Evolutionary conservation across 2,888 invertebrate species (phyloP), one percentile per base, ranked within the genome.

Genomic region (Camponotus fellah): DNA sequence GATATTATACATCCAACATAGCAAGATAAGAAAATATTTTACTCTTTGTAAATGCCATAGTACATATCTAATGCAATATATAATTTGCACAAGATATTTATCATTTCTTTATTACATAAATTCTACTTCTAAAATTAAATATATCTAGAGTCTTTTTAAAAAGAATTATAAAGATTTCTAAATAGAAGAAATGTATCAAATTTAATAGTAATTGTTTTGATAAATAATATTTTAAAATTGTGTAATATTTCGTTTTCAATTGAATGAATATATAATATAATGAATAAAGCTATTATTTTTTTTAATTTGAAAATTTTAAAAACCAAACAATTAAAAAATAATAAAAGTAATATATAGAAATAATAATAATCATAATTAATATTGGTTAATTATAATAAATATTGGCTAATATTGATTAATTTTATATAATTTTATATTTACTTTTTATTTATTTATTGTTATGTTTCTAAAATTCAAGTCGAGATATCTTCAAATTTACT

Each of bases 21-120:
- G 2, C 26, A 26, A 26, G 26, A 26, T 26, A 26, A 26, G 26
- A 26, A 26, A 26, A 26, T 26, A 26, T 26, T 26, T 26, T 26
- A 26, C 26, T 26, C 26, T 26, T 26, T 26, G 26, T 26, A 26
- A 26, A 26, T 26, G 26, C 26, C 2, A 40, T 9, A 43, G 12
- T 43, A 43, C 3, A 43, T 3, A 43, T 2, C 46, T 46, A 62
- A 37, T 64, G 14, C 37, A 49, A 46, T 74, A 37, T 37, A 53
- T n/a, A n/a, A 14, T n/a, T 26, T 14, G 14, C 12, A 21, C 21
- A 32, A 21, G 1, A 9, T 56, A 37, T n/a, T 56, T 37, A n/a
- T 74, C 43, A 34, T 62, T 58, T 4, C n/a, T 75, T 12, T 74
- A 46, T 46, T 75, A 26, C 26, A 26, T 26, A 46, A 62, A 43